phyloP scores from a whole-genome alignment of 2,888 invertebrate genomes.

The Eutolmus rufibarbis region DNA sequence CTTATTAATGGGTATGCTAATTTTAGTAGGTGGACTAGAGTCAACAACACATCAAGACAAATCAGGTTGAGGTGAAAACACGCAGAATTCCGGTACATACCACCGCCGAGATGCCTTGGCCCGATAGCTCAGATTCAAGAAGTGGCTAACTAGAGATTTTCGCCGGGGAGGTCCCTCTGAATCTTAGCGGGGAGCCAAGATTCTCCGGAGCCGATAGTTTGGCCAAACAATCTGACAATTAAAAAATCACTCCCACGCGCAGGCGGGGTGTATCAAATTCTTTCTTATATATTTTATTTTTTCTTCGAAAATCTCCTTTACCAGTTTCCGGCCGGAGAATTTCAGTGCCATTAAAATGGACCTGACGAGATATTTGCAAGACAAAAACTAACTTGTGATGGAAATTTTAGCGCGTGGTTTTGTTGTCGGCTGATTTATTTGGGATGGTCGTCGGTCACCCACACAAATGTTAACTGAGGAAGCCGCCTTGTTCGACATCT shows the following conservation, averaged over 20 bases:
- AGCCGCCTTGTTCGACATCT: not conserved
- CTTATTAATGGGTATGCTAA: constrained; percentile 17
- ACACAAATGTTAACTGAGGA: not conserved
- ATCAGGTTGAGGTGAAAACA: constrained; percentile 28
- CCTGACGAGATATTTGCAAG: not conserved
- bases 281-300: not conserved
- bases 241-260: not conserved
- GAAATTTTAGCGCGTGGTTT: not conserved
- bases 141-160: not conserved
- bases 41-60: constrained; percentile 19
- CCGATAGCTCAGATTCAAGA: not conserved
- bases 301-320: not conserved
- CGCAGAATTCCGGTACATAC: not conserved
- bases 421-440: not conserved
- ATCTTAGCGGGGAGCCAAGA: not conserved
- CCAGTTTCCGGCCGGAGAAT: not conserved
- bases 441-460: not conserved
- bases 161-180: not conserved
- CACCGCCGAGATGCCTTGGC: not conserved
- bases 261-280: not conserved
- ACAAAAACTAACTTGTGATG: not conserved
- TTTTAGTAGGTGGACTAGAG: constrained; percentile 31
- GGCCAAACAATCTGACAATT: not conserved
- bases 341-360: not conserved
- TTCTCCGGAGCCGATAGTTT: not conserved